Evolutionary conservation across 2,797 vertebrate genomes (phyloP).

Genomic region (Esox lucius): DNA sequence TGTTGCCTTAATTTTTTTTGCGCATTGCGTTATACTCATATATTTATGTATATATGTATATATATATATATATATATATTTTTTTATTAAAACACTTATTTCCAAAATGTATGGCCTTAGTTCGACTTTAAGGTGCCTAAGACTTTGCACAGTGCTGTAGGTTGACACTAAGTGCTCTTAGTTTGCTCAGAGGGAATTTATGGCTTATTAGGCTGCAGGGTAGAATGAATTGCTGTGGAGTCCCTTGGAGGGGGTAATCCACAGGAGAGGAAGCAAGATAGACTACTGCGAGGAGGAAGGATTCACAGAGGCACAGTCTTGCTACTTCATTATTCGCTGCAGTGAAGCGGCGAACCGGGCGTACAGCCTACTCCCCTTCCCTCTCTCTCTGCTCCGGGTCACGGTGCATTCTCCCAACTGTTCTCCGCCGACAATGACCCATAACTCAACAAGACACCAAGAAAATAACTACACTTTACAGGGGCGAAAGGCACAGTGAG

Average conservation of each 20-base stretch:
- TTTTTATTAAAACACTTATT: too few relatives aligned
- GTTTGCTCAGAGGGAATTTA: conserved; percentile 45
- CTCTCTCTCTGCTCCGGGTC: conserved; percentile 30
- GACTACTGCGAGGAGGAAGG: neutral
- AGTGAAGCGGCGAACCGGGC: conserved; percentile 17
- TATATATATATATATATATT: too few relatives aligned
- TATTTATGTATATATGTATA: too few relatives aligned
- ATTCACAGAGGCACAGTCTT: conserved; percentile 31
- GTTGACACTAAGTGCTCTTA: conserved; percentile 58
- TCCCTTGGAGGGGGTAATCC: conserved; percentile 27
- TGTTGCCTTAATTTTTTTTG: too few relatives aligned
- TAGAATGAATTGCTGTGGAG: conserved; percentile 37
- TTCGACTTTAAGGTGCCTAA: too few relatives aligned
- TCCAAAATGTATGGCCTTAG: too few relatives aligned
- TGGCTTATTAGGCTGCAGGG: conserved; percentile 41
- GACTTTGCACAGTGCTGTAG: conserved; percentile 24
- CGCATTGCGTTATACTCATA: too few relatives aligned
- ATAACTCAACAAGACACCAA: conserved; percentile 58
- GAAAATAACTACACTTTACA: conserved; percentile 61
- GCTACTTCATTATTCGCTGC: conserved; percentile 26
- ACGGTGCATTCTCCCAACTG: conserved; percentile 28
- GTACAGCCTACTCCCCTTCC: conserved; percentile 16
- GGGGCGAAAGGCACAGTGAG: conserved; percentile 41
- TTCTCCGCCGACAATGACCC: conserved; percentile 39
- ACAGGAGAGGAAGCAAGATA: conserved; percentile 26